Evolutionary conservation across 2,888 invertebrate species (phyloP).

Genomic region (Cyaniris semiargus): DNA sequence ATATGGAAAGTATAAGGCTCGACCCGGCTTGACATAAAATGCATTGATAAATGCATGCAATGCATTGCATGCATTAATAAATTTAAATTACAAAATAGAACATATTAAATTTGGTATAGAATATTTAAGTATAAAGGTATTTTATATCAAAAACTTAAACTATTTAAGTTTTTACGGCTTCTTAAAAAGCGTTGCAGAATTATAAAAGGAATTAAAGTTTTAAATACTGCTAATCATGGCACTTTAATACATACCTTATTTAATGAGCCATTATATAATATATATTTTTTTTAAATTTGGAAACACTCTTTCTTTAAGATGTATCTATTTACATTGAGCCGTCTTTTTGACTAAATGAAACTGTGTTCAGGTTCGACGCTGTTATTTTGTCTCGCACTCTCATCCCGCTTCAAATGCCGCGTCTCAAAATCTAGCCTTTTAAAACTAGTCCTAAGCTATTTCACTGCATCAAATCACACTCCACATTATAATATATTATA

Average conservation of each 20-base stretch:
- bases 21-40: background rate
- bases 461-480: constrained; percentile 41
- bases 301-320: background rate
- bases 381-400: constrained; percentile 25
- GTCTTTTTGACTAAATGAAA: background rate
- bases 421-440: constrained; percentile 50
- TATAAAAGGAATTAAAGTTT: background rate
- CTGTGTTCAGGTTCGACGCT: background rate
- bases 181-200: background rate
- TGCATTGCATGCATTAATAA: background rate
- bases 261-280: background rate
- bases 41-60: background rate
- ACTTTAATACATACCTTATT: background rate
- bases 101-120: background rate
- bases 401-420: constrained; percentile 45
- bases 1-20: background rate
- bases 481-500: constrained; percentile 36
- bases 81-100: background rate
- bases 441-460: constrained; percentile 39
- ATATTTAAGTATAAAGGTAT: background rate
- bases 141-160: background rate
- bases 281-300: background rate
- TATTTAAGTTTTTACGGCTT: background rate
- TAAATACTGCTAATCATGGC: background rate
- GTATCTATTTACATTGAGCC: background rate